Evolutionary conservation across 2,797 vertebrate species (phyloP), one percentile per base, ranked within the genome.

Genomic region (Sphenodon punctatus): DNA sequence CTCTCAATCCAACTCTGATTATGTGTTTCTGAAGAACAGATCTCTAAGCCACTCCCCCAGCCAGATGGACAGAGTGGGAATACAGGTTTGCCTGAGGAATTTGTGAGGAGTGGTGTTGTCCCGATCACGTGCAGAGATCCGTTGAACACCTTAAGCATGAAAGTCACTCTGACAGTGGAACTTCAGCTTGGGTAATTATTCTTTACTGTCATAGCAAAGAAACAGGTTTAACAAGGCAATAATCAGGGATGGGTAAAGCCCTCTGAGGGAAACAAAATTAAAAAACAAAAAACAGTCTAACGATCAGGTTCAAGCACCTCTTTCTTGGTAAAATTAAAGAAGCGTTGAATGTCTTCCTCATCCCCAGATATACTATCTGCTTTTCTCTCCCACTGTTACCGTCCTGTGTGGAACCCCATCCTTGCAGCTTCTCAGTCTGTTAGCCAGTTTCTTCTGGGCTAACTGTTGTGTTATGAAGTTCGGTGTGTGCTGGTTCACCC

Each of bases 151-250:
- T 82, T 75, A 69, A 82, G 42, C 20, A 77, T 0, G 0, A 75
- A 90, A 86, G 80, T 80, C 49, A 76, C 27, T 19, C 41, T 70
- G 46, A 67, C n/a, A 75, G 60, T 45, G 85, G 61, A 84, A 56
- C 79, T 78, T 80, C 60, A 74, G 4, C 8, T 75, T 30, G 72
- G 73, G 16, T 3, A 67, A 17, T 82, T 80, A 14, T 56, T n/a
- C 60, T 77, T 82, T 69, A 55, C 19, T 76, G 81, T 76, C 23
- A 60, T 15, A 16, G 42, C 48, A 73, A 84, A 77, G 9, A 2
- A 83, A 83, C 74, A 41, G 15, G 41, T 68, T 81, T 82, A 73
- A 48, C 39, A 76, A 81, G 45, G 15, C 42, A 68, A 34, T 61
- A 72, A 70, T 69, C n/a, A 58, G 30, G 78, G 17, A 58, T 7